phyloP scores from a whole-genome alignment of 2,888 invertebrate genomes.

The Cyclophora albipunctata region DNA sequence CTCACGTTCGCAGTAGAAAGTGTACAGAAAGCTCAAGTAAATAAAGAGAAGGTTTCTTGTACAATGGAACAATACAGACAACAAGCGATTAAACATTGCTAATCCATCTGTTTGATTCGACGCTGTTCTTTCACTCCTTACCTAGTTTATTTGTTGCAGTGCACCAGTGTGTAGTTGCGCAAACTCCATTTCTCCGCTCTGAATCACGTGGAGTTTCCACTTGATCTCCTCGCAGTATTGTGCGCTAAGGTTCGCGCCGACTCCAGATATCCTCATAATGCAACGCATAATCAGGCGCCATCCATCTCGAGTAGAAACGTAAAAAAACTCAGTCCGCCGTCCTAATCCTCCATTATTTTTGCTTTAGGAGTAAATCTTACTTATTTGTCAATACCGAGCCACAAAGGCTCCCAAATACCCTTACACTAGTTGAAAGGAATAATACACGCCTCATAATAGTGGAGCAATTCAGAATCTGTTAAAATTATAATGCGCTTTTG shows the following conservation, averaged over 20 bases:
- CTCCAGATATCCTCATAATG: constrained; percentile 41
- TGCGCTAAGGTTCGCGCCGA: constrained; percentile 35
- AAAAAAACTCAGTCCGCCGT: constrained; percentile 43
- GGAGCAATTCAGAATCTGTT: constrained; percentile 70
- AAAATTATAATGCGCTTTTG: constrained; percentile 72
- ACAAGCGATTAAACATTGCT: constrained; percentile 6
- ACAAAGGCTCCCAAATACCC: constrained; percentile 73
- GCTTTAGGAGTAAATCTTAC: constrained; percentile 65
- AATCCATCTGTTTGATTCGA: constrained; percentile 29
- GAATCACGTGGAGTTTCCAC: constrained; percentile 53
- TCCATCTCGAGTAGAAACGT: constrained; percentile 34
- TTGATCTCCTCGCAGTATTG: constrained; percentile 58
- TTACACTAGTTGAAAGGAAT: constrained; percentile 65
- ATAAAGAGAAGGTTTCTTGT: constrained; percentile 19
- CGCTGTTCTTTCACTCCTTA: constrained; percentile 37
- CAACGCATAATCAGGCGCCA: constrained; percentile 65
- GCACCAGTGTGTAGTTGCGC: constrained; percentile 36
- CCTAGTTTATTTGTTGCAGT: constrained; percentile 27
- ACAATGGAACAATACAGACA: constrained; percentile 16
- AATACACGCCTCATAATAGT: constrained; percentile 72
- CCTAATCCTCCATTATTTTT: constrained; percentile 71
- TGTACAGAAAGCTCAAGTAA: constrained; percentile 22
- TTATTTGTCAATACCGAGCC: constrained; percentile 74
- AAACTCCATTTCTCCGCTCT: constrained; percentile 45
- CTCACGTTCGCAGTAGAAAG: no score